phyloP scores from a whole-genome alignment of 2,113 vertebrate species.

The Dinomys branickii region DNA sequence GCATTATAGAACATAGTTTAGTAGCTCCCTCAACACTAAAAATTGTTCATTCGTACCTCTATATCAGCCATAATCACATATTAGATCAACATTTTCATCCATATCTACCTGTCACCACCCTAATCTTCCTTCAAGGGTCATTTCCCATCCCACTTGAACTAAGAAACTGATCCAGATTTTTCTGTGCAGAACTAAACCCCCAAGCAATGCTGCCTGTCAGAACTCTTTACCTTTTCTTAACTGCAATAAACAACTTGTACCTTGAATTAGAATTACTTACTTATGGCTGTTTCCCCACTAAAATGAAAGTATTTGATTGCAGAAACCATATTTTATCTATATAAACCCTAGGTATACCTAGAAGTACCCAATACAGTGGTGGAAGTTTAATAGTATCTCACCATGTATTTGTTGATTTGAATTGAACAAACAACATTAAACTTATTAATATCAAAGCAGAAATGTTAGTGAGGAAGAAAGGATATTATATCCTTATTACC shows the following conservation, averaged over 20 bases:
- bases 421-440: conserved; percentile 14
- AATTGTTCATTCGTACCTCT: neutral
- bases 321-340: neutral
- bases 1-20: neutral
- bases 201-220: neutral
- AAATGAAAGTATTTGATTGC: conserved; percentile 8
- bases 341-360: conserved; percentile 21
- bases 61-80: neutral
- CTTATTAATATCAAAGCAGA: neutral
- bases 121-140: neutral
- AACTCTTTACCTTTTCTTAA: neutral
- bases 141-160: neutral
- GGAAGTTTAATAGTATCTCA: conserved; percentile 6
- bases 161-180: neutral
- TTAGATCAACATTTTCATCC: neutral
- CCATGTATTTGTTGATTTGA: neutral
- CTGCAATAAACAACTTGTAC: neutral
- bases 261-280: conserved; percentile 35
- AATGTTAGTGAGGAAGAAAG: neutral
- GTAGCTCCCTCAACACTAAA: neutral
- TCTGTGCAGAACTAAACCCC: neutral
- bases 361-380: neutral
- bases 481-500: neutral
- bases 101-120: neutral
- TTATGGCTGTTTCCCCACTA: neutral